These are phyloP conservation scores for Lophochroa leadbeateri DNA, from an alignment of 2,113 vertebrate genomes.

Conservation along the genomic window DNA sequence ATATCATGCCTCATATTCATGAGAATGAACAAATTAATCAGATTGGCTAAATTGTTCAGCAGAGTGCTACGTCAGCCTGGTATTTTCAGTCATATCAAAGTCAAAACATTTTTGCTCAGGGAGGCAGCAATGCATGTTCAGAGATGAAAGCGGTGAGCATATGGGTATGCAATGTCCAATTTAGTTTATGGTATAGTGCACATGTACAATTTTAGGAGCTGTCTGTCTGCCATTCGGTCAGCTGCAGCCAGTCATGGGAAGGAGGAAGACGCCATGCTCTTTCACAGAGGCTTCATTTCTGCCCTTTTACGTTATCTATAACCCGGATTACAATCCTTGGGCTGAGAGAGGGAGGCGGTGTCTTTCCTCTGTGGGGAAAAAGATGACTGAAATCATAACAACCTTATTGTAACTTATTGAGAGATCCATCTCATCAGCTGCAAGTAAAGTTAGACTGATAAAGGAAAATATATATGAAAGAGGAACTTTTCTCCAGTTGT, in stretches of 20 bases:
- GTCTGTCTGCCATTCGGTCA: neutral
- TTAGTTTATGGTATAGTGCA: slow-evolving; percentile 10
- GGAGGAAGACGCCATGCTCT: neutral
- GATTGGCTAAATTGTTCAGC: neutral
- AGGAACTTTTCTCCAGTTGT: neutral
- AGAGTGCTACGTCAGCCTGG: neutral
- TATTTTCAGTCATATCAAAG: neutral
- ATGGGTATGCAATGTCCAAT: neutral
- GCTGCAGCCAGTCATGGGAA: neutral
- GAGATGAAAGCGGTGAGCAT: neutral
- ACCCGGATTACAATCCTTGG: neutral
- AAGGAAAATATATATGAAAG: neutral
- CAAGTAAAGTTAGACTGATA: neutral
- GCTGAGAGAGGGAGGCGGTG: neutral
- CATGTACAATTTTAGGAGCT: slow-evolving; percentile 2
- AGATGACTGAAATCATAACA: neutral
- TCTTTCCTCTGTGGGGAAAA: neutral
- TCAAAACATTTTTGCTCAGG: neutral
- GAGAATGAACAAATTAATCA: neutral
- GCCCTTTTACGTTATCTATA: neutral
- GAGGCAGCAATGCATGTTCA: neutral
- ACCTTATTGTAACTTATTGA: neutral
- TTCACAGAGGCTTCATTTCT: neutral
- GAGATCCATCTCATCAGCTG: neutral
- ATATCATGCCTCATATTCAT: neutral